Percentiles rank a stretch among this genome's conserved stretches.
These are phyloP conservation scores for Melinaea menophilus DNA, from an alignment of 2,888 invertebrate species.

Conservation along the genomic window DNA sequence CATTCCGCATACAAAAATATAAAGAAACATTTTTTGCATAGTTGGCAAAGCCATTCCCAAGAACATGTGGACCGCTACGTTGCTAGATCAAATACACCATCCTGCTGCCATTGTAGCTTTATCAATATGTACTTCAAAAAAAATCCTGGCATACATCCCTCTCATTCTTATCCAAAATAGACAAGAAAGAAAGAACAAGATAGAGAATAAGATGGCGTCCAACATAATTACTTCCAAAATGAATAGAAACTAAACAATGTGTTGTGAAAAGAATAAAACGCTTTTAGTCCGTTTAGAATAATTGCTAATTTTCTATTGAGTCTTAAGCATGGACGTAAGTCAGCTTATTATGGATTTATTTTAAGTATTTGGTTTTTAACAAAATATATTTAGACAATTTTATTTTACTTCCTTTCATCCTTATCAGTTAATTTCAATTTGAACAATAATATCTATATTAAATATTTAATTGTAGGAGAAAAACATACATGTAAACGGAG, in stretches of 20 bases:
- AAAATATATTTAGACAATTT: no score
- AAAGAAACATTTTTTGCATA: constrained; percentile 71
- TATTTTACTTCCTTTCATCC: no score
- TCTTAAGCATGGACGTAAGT: background rate
- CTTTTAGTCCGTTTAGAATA: constrained; percentile 40
- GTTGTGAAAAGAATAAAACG: constrained; percentile 46
- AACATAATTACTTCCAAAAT: constrained; percentile 65
- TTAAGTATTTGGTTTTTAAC: no score
- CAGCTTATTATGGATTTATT: constrained; percentile 8
- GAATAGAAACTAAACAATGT: constrained; percentile 67
- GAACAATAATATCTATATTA: no score
- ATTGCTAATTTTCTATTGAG: constrained; percentile 35
- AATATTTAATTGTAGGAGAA: no score
- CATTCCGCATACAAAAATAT: constrained; percentile 39
- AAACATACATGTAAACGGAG: no score
- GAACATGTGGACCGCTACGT: constrained; percentile 76
- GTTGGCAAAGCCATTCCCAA: constrained; percentile 71
- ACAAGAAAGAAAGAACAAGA: constrained; percentile 41
- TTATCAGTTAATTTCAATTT: no score
- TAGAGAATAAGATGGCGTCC: constrained; percentile 45
- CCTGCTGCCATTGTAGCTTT: constrained; percentile 73
- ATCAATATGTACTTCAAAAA: constrained; percentile 65
- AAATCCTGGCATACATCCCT: constrained; percentile 51
- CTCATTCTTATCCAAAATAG: constrained; percentile 46
- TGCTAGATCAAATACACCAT: constrained; percentile 76